Evolutionary conservation across 2,113 vertebrate species (phyloP).

Genomic region (Syrrhaptes paradoxus): DNA sequence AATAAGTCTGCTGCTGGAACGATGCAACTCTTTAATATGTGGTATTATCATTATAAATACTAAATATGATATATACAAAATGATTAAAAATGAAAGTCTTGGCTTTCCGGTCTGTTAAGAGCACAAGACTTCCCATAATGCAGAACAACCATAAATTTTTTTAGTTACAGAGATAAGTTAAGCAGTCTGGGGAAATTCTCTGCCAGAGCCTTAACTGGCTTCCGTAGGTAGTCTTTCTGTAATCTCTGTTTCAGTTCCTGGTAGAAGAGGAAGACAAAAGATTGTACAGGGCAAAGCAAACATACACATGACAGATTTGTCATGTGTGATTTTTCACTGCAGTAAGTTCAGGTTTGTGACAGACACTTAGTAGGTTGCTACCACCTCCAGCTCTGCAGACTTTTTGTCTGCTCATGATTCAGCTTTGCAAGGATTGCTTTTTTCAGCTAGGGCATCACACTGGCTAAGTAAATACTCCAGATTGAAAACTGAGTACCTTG

Average conservation of each 20-base stretch:
- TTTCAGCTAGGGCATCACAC: neutral
- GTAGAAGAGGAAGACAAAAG: neutral
- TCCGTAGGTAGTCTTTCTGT: neutral
- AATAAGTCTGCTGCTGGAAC: neutral
- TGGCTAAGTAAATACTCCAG: neutral
- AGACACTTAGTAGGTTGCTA: neutral
- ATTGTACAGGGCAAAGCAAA: neutral
- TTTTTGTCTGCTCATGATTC: neutral
- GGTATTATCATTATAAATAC: neutral
- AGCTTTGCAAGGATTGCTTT: neutral
- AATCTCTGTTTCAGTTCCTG: neutral
- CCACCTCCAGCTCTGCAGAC: neutral
- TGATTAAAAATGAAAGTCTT: neutral
- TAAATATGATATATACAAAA: neutral
- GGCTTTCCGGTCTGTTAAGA: neutral
- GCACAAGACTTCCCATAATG: neutral
- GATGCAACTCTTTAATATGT: neutral
- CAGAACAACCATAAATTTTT: neutral
- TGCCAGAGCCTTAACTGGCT: neutral
- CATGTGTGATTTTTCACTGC: neutral
- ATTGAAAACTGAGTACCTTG: neutral
- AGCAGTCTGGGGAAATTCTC: neutral
- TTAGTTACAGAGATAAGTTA: neutral
- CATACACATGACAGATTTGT: neutral
- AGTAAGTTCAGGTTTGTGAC: neutral